These are phyloP conservation scores for Alaudala cheleensis DNA, from an alignment of 2,113 vertebrate species.

Conservation along the genomic window DNA sequence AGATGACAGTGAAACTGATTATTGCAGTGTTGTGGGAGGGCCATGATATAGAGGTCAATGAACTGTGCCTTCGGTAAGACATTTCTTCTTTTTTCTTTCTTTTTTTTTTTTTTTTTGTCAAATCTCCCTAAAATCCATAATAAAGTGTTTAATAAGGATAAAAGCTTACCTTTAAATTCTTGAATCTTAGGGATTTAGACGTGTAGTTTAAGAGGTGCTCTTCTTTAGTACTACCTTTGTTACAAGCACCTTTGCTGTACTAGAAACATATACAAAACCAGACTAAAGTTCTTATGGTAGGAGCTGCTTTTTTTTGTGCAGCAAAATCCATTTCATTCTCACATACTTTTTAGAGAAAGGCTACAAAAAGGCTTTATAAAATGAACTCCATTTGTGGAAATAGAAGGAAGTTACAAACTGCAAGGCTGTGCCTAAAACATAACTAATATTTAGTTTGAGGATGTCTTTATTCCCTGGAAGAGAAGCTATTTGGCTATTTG, in stretches of 20 bases:
- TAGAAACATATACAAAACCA: background rate
- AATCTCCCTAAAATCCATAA: background rate
- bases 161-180: background rate
- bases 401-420: background rate
- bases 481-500: background rate
- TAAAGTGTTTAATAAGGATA: background rate
- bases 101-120: background rate
- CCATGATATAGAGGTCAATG: too few species aligned
- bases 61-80: background rate
- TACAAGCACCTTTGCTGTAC: background rate
- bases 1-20: background rate
- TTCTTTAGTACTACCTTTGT: background rate
- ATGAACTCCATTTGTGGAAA: background rate
- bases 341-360: background rate
- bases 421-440: background rate
- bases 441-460: background rate
- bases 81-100: too few species aligned
- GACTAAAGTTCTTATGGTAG: background rate
- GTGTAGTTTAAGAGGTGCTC: background rate
- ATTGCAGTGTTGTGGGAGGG: background rate
- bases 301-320: background rate
- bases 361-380: background rate
- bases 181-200: background rate
- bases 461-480: background rate
- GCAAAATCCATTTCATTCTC: background rate